Base-by-base conservation (phyloP, 2,888 invertebrate genomes). In the Meghimatium bilineatum region DNA sequence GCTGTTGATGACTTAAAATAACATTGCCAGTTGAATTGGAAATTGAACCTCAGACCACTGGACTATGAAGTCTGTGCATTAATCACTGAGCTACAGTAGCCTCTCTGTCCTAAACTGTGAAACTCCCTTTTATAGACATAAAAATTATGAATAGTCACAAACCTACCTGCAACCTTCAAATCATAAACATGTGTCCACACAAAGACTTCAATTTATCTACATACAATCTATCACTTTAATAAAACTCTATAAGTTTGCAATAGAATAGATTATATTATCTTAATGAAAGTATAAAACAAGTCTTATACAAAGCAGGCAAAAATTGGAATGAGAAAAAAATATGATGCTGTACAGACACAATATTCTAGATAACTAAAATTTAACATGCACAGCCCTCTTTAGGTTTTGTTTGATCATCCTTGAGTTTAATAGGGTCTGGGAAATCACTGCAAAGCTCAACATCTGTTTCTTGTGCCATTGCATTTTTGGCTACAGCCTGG, bases 401-500 rank as follows among this genome's bases (percentile, higher is more conserved):
- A 26, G 86, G 88, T 87, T 91, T 90, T 83, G 89, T 89, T 82
- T 90, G 89, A 77, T 92, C 92, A 77, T 92, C 90, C 80, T 90
- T 90, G 67, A 93, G 88, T 90, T 91, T 92, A 94, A 99, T 98
- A 95, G 98, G 97, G 94, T 98, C 98, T 67, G 99, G 99, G 94
- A 99, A 99, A 94, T 99, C 98, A 94, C 98, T 98, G 95, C 97
- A 98, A 86, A 98, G 95, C 93, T 98, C 98, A 88, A 97, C 97
- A 94, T 97, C 97, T 32, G 94, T 93, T 89, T 95, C 95, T 88
- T 95, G 94, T 77, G 98, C 98, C 91, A 99, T 95, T 77, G 99
- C 99, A 94, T 98, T 98, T 93, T 98, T 97, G 84, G 99, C 99
- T 93, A 99, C 99, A 87, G 98, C 98, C 94, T 98, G 97, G 95